Percentiles rank a stretch among this genome's conserved stretches.
phyloP scores from a whole-genome alignment of 2,797 vertebrate species.

The Distichodus sexfasciatus region DNA sequence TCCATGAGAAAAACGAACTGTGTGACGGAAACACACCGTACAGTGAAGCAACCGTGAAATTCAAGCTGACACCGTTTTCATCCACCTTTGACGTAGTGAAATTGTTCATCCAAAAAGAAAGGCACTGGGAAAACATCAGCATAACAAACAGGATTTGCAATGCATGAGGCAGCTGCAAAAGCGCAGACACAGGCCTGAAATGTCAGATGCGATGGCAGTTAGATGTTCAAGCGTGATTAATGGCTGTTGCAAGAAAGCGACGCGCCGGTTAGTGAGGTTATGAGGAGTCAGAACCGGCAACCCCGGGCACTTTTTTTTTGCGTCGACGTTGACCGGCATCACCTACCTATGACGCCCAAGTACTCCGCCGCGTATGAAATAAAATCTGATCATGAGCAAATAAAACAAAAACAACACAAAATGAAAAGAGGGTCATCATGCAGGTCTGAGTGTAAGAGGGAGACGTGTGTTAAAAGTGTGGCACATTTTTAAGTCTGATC shows the following conservation, averaged over 20 bases:
- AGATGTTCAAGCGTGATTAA: conserved; percentile 35
- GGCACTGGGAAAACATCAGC: neutral
- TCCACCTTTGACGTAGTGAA: neutral
- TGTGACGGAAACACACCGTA: neutral
- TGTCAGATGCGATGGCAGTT: conserved; percentile 34
- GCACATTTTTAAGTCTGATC: no score
- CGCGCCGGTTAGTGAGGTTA: conserved; percentile 50
- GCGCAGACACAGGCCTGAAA: conserved; percentile 18
- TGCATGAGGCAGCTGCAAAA: conserved; percentile 2
- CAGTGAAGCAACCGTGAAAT: neutral
- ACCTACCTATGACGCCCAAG: conserved; percentile 92
- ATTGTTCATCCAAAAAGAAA: neutral
- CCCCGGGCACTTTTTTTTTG: conserved; percentile 15
- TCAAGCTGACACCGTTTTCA: neutral
- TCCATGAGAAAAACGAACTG: neutral
- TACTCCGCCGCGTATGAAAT: conserved; percentile 88
- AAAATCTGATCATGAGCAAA: conserved; percentile 85
- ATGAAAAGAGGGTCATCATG: conserved; percentile 64
- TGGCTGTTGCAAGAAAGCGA: conserved; percentile 28
- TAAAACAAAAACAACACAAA: conserved; percentile 72
- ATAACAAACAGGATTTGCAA: conserved; percentile 18
- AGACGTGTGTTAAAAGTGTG: neutral
- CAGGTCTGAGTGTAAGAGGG: conserved; percentile 61
- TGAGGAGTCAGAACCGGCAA: conserved; percentile 6
- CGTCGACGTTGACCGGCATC: conserved; percentile 50